Conservation (phyloP, 1,140 invertebrate species). For the Hycleus cichorii region DNA sequence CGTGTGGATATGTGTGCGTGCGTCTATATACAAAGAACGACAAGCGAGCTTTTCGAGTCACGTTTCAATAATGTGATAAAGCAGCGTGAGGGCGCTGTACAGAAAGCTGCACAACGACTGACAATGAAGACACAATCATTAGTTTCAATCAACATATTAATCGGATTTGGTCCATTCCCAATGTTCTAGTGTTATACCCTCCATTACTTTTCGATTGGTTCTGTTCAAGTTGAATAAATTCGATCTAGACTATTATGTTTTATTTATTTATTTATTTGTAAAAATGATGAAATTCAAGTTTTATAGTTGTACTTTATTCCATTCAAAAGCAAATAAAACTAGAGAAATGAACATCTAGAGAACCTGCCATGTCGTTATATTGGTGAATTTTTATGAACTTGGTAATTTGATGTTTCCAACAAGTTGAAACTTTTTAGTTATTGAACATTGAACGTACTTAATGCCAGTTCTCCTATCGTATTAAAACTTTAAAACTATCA, state of each 20-base stretch:
- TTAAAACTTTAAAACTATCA: slow-evolving; percentile 17
- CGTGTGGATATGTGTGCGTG: too few relatives aligned
- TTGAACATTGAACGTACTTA: slow-evolving; percentile 2
- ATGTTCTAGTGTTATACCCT: slow-evolving; percentile 28
- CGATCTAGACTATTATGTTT: slow-evolving; percentile 34
- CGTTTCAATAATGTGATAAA: slow-evolving; percentile 23
- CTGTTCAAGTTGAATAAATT: slow-evolving; percentile 41
- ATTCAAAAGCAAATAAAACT: slow-evolving; percentile 2
- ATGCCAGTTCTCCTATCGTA: slow-evolving; percentile 1
- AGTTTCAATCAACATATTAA: slow-evolving; percentile 41
- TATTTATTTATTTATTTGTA: neutral
- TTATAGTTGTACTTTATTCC: too few relatives aligned
- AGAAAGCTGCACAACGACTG: slow-evolving; percentile 26
- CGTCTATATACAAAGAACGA: too few relatives aligned
- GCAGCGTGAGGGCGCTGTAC: slow-evolving; percentile 24
- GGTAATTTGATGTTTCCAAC: slow-evolving; percentile 5
- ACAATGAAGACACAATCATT: slow-evolving; percentile 39
- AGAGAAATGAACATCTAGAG: too few relatives aligned
- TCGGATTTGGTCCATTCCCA: slow-evolving; percentile 28
- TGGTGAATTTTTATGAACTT: neutral
- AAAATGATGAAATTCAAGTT: too few relatives aligned
- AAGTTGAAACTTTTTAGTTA: slow-evolving; percentile 4
- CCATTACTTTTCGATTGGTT: slow-evolving; percentile 28
- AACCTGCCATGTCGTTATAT: slow-evolving; percentile 1
- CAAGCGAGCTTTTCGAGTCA: slow-evolving; percentile 18